Base-by-base conservation (phyloP, 2,888 invertebrate genomes). In the Dyspetes luteomarginatus region DNA sequence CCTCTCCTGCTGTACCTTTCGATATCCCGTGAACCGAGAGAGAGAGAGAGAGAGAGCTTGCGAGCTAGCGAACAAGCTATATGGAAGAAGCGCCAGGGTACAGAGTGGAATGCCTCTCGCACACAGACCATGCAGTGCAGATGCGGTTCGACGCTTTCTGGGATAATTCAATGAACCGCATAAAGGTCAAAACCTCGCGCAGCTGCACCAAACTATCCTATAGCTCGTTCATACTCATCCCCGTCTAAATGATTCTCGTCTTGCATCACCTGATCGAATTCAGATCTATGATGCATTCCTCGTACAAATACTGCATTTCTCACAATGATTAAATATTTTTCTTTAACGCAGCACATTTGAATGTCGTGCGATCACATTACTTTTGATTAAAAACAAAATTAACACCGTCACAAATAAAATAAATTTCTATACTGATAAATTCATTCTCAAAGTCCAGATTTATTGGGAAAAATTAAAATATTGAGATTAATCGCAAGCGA, bases 91-190 rank as follows among this genome's bases (percentile, higher is more conserved):
- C 48, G 48, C 17, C 5, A 48, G 17, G 48, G 48, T n/a, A 15
- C 48, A 15, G 17, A 15, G 48, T 15, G 15, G 48, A 5, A 48
- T n/a, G 52, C 62, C 43, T 15, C 52, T 43, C 60, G 26, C 41
- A 52, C 68, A 65, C 30, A 69, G 75, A 74, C 73, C 26, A 12
- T 17, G n/a, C n/a, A n/a, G n/a, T n/a, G n/a, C n/a, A 48, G 58
- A 50, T 30, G 56, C 71, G 71, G 75, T 80, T 80, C 79, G 79
- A 75, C 79, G 79, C 75, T 71, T 15, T 65, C 56, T 41, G 58
- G 45, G 52, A 81, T 78, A 81, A 81, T 81, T 78, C 81, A 71
- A 81, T 78, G 69, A 78, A 74, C 69, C 78, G 64, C 74, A 71
- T 71, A 78, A 81, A 81, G 78, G 81, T 77, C 74, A 65, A 69